Base-by-base conservation (phyloP, 1,140 invertebrate genomes). In the Meloidogyne exigua region DNA sequence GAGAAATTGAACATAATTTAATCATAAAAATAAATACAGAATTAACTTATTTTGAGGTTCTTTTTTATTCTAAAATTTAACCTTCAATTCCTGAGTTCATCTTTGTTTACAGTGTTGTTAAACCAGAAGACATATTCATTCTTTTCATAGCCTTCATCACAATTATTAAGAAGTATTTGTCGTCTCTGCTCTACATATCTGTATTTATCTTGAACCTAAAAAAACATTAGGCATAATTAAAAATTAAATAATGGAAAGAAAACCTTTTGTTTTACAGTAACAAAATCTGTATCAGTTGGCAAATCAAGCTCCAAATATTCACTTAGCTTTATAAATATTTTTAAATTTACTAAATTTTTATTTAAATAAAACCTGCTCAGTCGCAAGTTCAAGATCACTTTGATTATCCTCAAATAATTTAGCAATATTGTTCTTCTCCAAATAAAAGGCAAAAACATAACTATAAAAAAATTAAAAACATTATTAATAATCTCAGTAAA, bases 341-440 rank as follows among this genome's bases (percentile, higher is more conserved):
- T 25, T 39, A 11, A 32, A 74, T 12, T 15, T n/a, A 32, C 12
- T 68, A 12, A 69, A 72, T 2, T 5, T 13, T 12, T 11, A 7
- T 32, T 32, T n/a, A n/a, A 65, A 4, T 36, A 25, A 12, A 25
- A 75, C 64, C 42, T 92, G 94, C 90, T 99, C 96, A 11, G 95
- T 98, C 68, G 95, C 94, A 83, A 93, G 93, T 89, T 98, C 96
- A 76, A 99, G 90, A 91, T 99, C 96, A 87, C 93, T 93, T 91
- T 99, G 96, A 91, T 99, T 99, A 88, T 96, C 95, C 88, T 98
- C 95, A 90, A 98, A 99, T 85, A 99, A 96, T 88, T 95, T 93
- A 84, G 95, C 96, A 89, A 98, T 95, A 91, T 99, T 98, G 90
- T 96, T 98, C 90, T 95, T 96, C 86, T 92, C 91, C 84, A 98